These are phyloP conservation scores for Rhynchomys soricoides DNA, from an alignment of 2,113 vertebrate genomes.

Conservation along the genomic window DNA sequence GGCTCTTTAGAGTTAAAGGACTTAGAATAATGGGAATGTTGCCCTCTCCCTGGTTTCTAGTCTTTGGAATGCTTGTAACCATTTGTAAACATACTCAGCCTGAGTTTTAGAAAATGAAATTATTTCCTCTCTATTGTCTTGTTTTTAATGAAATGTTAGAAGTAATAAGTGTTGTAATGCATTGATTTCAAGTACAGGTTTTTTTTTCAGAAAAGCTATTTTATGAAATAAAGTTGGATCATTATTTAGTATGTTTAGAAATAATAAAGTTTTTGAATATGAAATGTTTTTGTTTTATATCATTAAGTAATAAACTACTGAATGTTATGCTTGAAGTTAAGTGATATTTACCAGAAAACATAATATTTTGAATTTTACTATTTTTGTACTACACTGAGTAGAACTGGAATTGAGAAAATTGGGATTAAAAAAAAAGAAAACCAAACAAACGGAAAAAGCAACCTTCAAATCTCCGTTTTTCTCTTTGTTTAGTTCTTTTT, in stretches of 20 bases:
- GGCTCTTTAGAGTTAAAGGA: conserved; percentile 3
- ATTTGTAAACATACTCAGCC: conserved; percentile 29
- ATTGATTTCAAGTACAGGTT: neutral
- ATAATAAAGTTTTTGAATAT: conserved; percentile 52
- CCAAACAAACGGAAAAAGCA: neutral
- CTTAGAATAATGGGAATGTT: conserved; percentile 10
- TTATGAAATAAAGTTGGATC: conserved; percentile 57
- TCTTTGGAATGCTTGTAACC: neutral
- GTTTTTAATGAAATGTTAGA: conserved; percentile 56
- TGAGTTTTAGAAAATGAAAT: conserved; percentile 6
- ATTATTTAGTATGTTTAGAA: conserved; percentile 45
- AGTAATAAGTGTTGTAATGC: conserved; percentile 28
- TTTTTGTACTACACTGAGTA: conserved; percentile 53
- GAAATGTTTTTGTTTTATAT: conserved; percentile 54
- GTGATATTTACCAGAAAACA: conserved; percentile 57
- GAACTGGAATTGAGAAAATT: conserved; percentile 61
- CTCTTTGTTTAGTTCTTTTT: conserved; percentile 85
- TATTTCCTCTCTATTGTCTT: neutral
- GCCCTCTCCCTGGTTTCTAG: neutral
- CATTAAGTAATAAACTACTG: conserved; percentile 47
- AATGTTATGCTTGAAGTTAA: conserved; percentile 63
- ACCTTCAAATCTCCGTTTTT: conserved; percentile 67
- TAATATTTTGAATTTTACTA: conserved; percentile 52
- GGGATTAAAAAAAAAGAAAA: neutral
- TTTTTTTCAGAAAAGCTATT: conserved; percentile 36